Base-by-base conservation (phyloP, 2,797 vertebrate species). In the Mallotus villosus region DNA sequence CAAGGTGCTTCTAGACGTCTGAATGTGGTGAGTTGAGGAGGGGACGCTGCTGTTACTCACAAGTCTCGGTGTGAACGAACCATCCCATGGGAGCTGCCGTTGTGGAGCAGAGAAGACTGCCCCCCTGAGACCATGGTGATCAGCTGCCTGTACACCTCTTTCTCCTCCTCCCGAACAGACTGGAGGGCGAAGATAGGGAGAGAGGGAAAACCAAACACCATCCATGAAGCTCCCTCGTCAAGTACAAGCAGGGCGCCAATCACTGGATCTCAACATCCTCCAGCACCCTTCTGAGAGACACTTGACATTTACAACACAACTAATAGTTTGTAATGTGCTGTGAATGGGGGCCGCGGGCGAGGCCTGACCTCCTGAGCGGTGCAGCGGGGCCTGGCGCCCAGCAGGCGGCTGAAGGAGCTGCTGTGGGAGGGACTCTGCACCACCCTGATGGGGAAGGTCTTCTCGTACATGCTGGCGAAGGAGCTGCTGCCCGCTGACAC, bases 91-190 rank as follows among this genome's bases (percentile, higher is more conserved):
- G 92, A 88, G 87, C 72, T 85, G 77, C 94, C 92, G 5, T 95
- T 93, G 37, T 93, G 94, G 81, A 93, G 91, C 4, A 90, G 90
- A 70, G 94, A 93, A 0, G 95, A 95, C 55, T 95, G 95, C 67
- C 96, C 96, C 25, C 93, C 95, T 0, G 96, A 96, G 73, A 98
- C 95, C 90, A 98, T 92, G 84, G 95, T 92, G 63, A 99, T 90
- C 78, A 99, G 87, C 83, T 97, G 96, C 81, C 95, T 90, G 87
- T 99, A 99, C 72, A 98, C 93, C 82, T 97, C 96, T 75, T 94
- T 95, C 85, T 99, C 97, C 67, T 96, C 97, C 78, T 95, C 93
- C 64, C 92, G 81, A 76, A 98, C 92, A 0, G 95, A 97, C 97
- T 99, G 70, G 2, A 83, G 9, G 37, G 4, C 19, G 51, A n/a